These are phyloP conservation scores for Dolomedes plantarius DNA, from an alignment of 2,888 invertebrate species.

Conservation along the genomic window DNA sequence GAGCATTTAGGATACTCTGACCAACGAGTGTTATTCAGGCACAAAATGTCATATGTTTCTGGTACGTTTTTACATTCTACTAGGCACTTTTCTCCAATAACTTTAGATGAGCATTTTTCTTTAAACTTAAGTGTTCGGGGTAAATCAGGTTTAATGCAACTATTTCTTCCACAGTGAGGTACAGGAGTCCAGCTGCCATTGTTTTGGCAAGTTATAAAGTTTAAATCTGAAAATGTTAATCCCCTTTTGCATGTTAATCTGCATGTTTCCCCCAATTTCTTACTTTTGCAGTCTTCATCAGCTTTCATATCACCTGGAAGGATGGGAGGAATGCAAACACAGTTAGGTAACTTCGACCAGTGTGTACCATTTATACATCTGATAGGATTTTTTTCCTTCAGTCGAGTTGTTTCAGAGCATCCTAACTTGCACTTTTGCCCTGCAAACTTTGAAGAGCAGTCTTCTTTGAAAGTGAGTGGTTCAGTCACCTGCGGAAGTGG, in stretches of 20 bases:
- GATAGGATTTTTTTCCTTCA: not conserved
- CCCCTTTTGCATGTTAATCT: not conserved
- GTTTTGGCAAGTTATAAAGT: conserved; percentile 7
- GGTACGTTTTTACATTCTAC: not conserved
- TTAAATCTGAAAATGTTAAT: not conserved
- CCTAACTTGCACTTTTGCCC: not conserved
- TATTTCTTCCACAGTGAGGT: not conserved
- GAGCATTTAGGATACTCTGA: conserved; percentile 20
- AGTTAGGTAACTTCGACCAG: conserved; percentile 16
- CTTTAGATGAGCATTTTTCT: conserved; percentile 7
- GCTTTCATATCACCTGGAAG: not conserved
- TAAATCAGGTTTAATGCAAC: not conserved
- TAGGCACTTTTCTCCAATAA: not conserved
- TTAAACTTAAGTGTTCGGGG: not conserved
- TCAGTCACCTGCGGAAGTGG: not conserved
- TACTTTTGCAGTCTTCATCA: not conserved
- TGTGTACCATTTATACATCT: not conserved
- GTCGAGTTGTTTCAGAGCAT: not conserved
- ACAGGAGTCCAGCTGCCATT: not conserved
- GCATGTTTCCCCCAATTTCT: not conserved
- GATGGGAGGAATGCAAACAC: not conserved
- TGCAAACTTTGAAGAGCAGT: not conserved
- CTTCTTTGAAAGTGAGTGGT: not conserved
- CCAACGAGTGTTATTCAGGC: conserved; percentile 6
- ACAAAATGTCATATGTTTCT: not conserved